Evolutionary conservation across 1,140 invertebrate species (phyloP).

Genomic region (Mercenaria mercenaria): DNA sequence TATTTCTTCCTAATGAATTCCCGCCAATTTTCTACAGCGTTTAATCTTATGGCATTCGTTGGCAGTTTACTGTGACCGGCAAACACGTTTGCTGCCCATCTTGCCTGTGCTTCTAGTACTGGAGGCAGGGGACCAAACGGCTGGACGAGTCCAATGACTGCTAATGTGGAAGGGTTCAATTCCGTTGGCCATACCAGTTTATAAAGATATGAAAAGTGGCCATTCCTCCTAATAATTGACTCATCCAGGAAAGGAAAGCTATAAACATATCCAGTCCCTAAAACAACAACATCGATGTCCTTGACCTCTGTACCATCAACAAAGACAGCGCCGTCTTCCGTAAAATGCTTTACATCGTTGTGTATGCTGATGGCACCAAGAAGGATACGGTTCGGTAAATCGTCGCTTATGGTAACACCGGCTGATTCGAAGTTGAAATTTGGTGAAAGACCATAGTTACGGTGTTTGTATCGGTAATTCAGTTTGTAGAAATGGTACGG

Average conservation of each 20-base stretch:
- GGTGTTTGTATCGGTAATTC: conserved; percentile 69
- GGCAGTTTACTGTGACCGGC: conserved; percentile 64
- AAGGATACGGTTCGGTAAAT: conserved; percentile 86
- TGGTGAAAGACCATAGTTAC: conserved; percentile 70
- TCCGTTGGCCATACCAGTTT: conserved; percentile 86
- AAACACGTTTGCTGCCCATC: conserved; percentile 81
- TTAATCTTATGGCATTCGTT: conserved; percentile 7
- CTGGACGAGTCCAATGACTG: conserved; percentile 87
- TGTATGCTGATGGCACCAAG: conserved; percentile 86
- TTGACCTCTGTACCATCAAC: conserved; percentile 81
- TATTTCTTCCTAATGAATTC: conserved; percentile 62
- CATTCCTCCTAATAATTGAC: conserved; percentile 67
- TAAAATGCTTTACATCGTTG: conserved; percentile 81
- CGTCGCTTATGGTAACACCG: conserved; percentile 86
- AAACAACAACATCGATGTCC: conserved; percentile 77
- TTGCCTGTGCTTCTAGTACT: conserved; percentile 87
- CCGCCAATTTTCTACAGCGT: conserved; percentile 56
- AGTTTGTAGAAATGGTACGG: conserved; percentile 69
- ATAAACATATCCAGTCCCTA: conserved; percentile 78
- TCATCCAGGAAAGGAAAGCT: conserved; percentile 79
- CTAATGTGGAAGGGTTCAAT: conserved; percentile 82
- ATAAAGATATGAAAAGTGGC: conserved; percentile 86
- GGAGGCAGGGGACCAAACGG: conserved; percentile 87
- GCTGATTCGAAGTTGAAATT: conserved; percentile 70
- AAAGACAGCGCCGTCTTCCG: conserved; percentile 82